Base-by-base conservation (phyloP, 2,888 invertebrate genomes). In the Epistrophe eligans region DNA sequence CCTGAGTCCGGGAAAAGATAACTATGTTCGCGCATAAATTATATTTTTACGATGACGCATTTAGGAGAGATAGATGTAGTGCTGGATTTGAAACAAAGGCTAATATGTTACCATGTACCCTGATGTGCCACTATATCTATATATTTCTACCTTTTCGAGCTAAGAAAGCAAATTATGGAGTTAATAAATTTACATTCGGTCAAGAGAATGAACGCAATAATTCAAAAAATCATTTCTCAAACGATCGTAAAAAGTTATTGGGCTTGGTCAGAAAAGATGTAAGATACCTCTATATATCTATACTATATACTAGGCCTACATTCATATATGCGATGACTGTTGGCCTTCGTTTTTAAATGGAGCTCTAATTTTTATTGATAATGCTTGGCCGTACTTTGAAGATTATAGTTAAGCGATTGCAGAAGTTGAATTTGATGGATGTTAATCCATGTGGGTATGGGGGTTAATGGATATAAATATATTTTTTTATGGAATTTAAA, bases 31-130 rank as follows among this genome's bases (percentile, higher is more conserved):
- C 73, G 81, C 81, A 85, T 85, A 85, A 85, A 81, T 85, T 85
- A 85, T 85, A 81, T 74, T 85, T 85, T 85, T 81, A 85, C 71
- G 84, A 81, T 67, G 80, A 84, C 84, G 84, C 80, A 66, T 80
- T 80, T 77, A 84, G 19, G 66, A 48, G 67, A 70, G 58, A 79
- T 71, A 80, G 60, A 80, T 80, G 58, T 72, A 58, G 38, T 45
- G 52, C 17, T n/a, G 43, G 45, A 19, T 52, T n/a, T 28, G 76
- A 72, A 77, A 80, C 77, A 79, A 70, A 62, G 40, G 24, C 57
- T 28, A 50, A 73, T 40, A 19, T 48, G 17, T 67, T 32, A n/a
- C 38, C 8, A 9, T 17, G 15, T 11, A 13, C 4, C 0, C 40
- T 40, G 11, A 40, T 11, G 10, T 9, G 38, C 19, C n/a, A n/a